phyloP scores from a whole-genome alignment of 2,797 vertebrate species.

The Cebuella pygmaea region DNA sequence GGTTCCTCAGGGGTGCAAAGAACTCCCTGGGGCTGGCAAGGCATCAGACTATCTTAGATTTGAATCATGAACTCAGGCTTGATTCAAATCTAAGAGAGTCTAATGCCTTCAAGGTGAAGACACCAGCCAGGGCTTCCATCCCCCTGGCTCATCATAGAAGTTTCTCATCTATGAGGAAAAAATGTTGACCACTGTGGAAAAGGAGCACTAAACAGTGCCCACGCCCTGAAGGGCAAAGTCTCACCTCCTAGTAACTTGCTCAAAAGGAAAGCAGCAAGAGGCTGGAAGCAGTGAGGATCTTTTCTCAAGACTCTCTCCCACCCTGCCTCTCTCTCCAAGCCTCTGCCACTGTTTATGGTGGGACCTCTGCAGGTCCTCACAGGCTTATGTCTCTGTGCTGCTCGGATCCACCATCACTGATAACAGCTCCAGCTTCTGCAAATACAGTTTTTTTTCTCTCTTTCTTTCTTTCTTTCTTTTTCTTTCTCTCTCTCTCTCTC shows the following conservation, averaged over 20 bases:
- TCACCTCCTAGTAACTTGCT: background rate
- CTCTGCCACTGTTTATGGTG: background rate
- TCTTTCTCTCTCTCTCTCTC: background rate
- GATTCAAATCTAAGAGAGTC: background rate
- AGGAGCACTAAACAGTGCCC: background rate
- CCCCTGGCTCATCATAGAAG: background rate
- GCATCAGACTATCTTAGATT: background rate
- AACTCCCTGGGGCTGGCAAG: background rate
- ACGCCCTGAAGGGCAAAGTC: background rate
- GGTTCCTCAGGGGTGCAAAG: background rate
- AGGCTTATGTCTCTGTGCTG: background rate
- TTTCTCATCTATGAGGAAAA: constrained; percentile 29
- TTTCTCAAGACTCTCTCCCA: background rate
- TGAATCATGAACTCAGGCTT: no score
- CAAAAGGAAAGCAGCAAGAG: background rate
- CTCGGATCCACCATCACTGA: background rate
- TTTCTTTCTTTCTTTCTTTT: no score
- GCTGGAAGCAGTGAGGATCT: background rate
- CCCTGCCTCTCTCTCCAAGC: background rate
- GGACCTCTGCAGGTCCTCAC: background rate
- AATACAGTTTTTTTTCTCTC: background rate
- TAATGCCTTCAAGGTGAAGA: background rate
- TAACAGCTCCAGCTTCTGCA: constrained; percentile 18
- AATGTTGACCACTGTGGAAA: background rate
- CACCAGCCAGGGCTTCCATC: background rate